Evolutionary conservation across 2,888 invertebrate genomes (phyloP).

Genomic region (Anagyrus pseudococci): DNA sequence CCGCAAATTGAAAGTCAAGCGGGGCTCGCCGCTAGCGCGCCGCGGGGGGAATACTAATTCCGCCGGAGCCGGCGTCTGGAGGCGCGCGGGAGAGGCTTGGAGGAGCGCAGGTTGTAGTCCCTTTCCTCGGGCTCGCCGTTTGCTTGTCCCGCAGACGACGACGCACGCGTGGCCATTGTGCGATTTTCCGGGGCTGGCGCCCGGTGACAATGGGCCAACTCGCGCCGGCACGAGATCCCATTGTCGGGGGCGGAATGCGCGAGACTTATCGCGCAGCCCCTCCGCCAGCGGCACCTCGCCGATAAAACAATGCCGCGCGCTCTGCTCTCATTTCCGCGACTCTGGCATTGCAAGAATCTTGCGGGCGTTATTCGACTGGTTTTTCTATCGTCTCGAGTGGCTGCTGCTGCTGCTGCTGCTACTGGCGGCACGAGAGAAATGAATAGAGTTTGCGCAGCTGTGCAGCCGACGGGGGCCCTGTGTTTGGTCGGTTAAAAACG

Average conservation of each 20-base stretch:
- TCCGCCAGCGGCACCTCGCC: too few species aligned
- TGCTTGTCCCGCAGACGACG: background rate
- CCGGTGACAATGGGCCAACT: background rate
- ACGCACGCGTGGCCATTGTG: conserved; percentile 4
- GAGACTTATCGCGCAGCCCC: conserved; percentile 1
- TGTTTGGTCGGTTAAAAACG: too few species aligned
- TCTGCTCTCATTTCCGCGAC: background rate
- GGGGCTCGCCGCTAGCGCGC: conserved; percentile 16
- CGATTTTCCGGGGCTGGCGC: conserved; percentile 4
- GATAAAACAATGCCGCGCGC: conserved; percentile 4
- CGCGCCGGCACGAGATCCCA: background rate
- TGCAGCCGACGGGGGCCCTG: too few species aligned
- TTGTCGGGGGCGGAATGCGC: background rate
- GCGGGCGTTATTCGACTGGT: too few species aligned
- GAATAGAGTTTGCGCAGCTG: too few species aligned
- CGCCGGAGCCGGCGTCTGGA: background rate
- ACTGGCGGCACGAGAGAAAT: too few species aligned
- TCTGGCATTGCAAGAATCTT: background rate
- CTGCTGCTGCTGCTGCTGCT: too few species aligned
- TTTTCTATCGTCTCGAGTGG: too few species aligned
- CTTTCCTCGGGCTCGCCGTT: background rate
- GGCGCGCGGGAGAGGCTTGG: background rate
- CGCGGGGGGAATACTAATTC: conserved; percentile 54
- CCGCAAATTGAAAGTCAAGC: conserved; percentile 56
- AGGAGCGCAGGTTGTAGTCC: background rate